Evolutionary conservation across 2,113 vertebrate species (phyloP).

Genomic region (Otis tarda): DNA sequence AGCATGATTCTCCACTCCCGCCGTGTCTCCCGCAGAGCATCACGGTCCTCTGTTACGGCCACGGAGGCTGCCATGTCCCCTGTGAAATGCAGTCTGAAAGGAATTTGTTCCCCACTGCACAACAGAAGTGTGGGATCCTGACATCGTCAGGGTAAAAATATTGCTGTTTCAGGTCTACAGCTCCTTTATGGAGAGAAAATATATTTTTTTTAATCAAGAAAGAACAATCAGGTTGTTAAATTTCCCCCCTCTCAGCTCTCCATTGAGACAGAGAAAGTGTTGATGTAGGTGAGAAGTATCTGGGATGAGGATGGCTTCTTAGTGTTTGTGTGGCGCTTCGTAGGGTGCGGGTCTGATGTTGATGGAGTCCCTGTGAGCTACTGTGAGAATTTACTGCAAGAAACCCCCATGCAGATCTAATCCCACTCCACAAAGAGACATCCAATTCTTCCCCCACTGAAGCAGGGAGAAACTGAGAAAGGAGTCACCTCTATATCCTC

Average conservation of each 20-base stretch:
- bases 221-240: not conserved
- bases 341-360: not conserved
- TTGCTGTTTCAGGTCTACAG: not conserved
- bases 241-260: not conserved
- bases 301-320: not conserved
- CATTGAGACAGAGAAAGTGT: accelerated
- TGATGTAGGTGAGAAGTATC: not conserved
- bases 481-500: not conserved
- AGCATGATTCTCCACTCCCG: accelerated
- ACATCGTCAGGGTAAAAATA: not conserved
- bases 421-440: accelerated
- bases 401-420: not conserved
- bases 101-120: not conserved
- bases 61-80: accelerated
- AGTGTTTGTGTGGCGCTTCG: not conserved
- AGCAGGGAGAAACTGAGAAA: not conserved
- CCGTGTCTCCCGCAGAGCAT: not conserved
- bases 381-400: not conserved
- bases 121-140: not conserved
- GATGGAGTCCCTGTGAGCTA: not conserved
- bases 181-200: not conserved
- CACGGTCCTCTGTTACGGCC: accelerated
- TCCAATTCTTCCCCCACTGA: accelerated
- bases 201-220: not conserved
- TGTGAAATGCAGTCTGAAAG: not conserved